Base-by-base conservation (phyloP, 2,888 invertebrate species). In the Mythimna pallens region DNA sequence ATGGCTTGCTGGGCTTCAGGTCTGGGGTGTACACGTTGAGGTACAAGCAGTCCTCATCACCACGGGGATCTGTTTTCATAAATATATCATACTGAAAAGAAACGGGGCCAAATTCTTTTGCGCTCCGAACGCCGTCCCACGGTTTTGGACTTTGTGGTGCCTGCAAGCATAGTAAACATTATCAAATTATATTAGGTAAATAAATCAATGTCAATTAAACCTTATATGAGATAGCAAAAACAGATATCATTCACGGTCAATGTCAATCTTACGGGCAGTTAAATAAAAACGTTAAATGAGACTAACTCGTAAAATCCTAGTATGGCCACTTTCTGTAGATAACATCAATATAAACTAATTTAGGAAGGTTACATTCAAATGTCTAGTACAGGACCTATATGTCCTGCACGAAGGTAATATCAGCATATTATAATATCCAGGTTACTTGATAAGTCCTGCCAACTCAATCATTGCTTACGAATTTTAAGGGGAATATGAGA, bases 21-120 rank as follows among this genome's bases (percentile, higher is more conserved):
- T 88, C 71, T 54, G 92, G 92, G 0, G 93, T 87, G 62, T 94
- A 94, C 3, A 94, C 91, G 70, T 94, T 94, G 0, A 94, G 84
- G 57, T 88, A 93, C 3, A 94, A 84, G 66, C 94, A 94, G 69
- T 94, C 92, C 82, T 93, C 93, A 14, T 82, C 86, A 0, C 92
- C 92, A 2, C 72, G 7, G n/a, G 63, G 36, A 10, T 17, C 34
- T 10, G 54, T 50, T 67, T 68, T 67, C 22, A 55, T 14, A 20
- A 64, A 40, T 22, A 71, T 7, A 65, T 87, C 82, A 22, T 84
- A 78, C 73, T 94, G 94, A 57, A 87, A 89, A 65, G 92, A 92
- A 0, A 88, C 14, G 17, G 86, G 79, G 2, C 92, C 93, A 52
- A 92, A 92, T 40, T 89, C 74, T 14, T 82, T 89, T 1, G 94